Conservation (phyloP, 2,888 invertebrate species). For the Fabriciana adippe region DNA sequence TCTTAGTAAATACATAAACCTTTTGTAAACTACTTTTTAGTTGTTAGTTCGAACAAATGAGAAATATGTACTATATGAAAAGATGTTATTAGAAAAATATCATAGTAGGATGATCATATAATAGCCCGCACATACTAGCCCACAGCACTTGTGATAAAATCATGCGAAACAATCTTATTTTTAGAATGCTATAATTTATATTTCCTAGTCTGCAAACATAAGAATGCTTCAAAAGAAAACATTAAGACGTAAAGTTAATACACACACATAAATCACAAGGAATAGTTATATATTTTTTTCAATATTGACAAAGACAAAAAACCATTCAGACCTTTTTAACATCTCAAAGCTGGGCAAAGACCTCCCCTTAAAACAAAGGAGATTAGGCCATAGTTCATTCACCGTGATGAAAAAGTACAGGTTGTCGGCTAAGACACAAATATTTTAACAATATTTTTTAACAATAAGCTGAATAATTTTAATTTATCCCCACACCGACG, state of each 20-base stretch:
- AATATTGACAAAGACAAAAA: too few relatives aligned
- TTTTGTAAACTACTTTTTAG: too few relatives aligned
- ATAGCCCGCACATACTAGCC: conserved; percentile 2
- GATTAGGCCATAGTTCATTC: too few relatives aligned
- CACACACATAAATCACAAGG: neutral
- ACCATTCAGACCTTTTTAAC: too few relatives aligned
- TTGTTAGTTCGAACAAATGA: too few relatives aligned
- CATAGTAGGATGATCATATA: conserved; percentile 3
- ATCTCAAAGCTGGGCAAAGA: too few relatives aligned
- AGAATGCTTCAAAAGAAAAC: neutral
- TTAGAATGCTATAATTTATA: neutral
- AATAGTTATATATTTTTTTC: too few relatives aligned
- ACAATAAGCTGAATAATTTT: conserved; percentile 1
- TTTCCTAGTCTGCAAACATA: neutral
- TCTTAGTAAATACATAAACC: too few relatives aligned
- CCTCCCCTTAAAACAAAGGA: too few relatives aligned
- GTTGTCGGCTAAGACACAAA: too few relatives aligned
- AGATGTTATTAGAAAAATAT: conserved; percentile 1
- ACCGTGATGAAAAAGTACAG: too few relatives aligned
- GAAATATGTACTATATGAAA: too few relatives aligned
- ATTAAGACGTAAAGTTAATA: neutral
- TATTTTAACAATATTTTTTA: neutral
- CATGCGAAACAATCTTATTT: conserved; percentile 1
- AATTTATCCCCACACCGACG: conserved; percentile 8
- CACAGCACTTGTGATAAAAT: neutral